phyloP scores from a whole-genome alignment of 2,113 vertebrate species.

The Cettia cetti region DNA sequence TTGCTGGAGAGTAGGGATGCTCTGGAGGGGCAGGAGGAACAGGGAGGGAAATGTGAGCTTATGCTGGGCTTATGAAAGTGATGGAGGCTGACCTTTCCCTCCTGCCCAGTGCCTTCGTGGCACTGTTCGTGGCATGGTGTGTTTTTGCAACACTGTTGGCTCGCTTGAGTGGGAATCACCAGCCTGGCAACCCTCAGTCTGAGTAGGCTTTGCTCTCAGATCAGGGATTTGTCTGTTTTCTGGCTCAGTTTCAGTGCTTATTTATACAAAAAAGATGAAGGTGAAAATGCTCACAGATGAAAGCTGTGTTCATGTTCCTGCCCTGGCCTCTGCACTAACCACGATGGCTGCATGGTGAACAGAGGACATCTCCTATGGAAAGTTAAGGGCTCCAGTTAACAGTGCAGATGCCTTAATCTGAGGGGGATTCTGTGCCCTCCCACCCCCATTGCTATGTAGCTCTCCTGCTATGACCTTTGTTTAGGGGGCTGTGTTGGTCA shows the following conservation, averaged over 20 bases:
- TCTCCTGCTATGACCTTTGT: background rate
- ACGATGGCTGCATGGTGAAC: background rate
- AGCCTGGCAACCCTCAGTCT: background rate
- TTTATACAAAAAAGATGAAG: background rate
- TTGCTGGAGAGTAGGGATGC: background rate
- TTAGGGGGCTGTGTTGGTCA: background rate
- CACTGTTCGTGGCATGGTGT: fast-evolving
- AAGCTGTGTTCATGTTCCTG: background rate
- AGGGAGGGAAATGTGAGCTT: fast-evolving
- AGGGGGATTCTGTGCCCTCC: background rate
- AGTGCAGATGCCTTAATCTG: background rate
- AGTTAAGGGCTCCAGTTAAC: fast-evolving
- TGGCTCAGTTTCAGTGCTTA: background rate
- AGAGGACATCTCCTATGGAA: background rate
- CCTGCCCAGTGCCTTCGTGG: background rate
- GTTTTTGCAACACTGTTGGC: fast-evolving
- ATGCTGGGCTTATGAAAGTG: background rate
- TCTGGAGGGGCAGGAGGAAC: fast-evolving
- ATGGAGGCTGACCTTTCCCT: background rate
- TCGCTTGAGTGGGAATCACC: fast-evolving
- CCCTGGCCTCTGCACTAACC: background rate
- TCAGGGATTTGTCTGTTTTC: background rate
- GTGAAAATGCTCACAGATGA: background rate
- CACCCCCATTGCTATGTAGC: fast-evolving
- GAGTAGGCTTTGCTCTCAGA: background rate